Conservation (phyloP, 53 echinoderm and acorn worm species). For the Patiria pectinifera region DNA sequence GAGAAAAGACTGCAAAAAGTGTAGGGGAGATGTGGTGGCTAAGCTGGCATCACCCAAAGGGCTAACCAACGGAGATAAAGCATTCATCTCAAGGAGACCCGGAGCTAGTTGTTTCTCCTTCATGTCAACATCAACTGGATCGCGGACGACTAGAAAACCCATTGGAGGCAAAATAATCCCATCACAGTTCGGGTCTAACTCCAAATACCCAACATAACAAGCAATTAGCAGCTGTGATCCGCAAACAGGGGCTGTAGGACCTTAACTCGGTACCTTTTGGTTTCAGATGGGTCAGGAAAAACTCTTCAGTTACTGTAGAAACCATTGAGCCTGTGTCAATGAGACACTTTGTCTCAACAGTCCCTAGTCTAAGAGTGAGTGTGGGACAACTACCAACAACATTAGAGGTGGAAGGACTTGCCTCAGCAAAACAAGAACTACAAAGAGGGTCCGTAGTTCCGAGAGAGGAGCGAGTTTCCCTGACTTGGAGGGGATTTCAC, state of each 20-base stretch:
- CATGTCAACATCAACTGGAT: too few species aligned
- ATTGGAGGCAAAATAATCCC: neutral
- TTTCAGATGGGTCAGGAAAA: neutral
- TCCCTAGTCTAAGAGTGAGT: too few species aligned
- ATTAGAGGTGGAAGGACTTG: neutral
- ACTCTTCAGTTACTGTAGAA: neutral
- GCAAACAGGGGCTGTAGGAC: neutral
- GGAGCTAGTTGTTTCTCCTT: too few species aligned
- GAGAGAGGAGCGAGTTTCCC: conserved; percentile 23
- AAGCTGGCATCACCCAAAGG: too few species aligned
- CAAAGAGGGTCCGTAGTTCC: neutral
- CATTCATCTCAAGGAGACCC: too few species aligned
- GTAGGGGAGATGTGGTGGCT: too few species aligned
- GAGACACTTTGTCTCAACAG: neutral
- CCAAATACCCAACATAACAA: conserved; percentile 14
- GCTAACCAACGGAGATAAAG: too few species aligned
- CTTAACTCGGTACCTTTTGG: neutral
- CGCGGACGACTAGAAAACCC: neutral
- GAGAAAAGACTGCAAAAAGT: too few species aligned
- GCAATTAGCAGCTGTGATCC: neutral
- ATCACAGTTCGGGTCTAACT: neutral
- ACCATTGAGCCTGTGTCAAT: neutral
- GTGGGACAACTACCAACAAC: too few species aligned
- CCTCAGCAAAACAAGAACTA: neutral
- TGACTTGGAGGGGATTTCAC: neutral